phyloP scores from a whole-genome alignment of 2,888 invertebrate genomes.

The Microctonus hyperodae region DNA sequence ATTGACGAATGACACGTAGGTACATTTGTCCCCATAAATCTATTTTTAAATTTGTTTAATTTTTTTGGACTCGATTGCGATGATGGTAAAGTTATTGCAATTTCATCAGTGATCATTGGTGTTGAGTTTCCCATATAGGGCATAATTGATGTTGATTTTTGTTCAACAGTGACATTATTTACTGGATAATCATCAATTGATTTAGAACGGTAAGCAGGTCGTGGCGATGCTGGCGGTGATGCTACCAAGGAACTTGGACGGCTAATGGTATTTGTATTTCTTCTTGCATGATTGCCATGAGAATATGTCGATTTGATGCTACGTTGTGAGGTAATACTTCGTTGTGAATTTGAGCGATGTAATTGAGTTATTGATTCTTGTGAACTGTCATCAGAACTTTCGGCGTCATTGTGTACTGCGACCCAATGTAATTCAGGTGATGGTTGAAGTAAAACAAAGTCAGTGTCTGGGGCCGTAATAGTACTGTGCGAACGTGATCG shows the following conservation, averaged over 20 bases:
- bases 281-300: conserved; percentile 35
- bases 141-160: conserved; percentile 26
- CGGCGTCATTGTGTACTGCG: conserved; percentile 63
- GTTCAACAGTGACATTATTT: conserved; percentile 31
- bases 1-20: conserved; percentile 32
- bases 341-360: conserved; percentile 55
- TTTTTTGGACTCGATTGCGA: conserved; percentile 46
- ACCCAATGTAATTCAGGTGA: conserved; percentile 67
- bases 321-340: conserved; percentile 53
- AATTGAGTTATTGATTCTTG: conserved; percentile 53
- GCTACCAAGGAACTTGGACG: conserved; percentile 52
- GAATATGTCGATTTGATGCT: conserved; percentile 51
- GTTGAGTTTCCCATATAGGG: conserved; percentile 33
- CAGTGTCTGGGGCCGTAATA: conserved; percentile 64
- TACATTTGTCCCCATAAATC: conserved; percentile 41
- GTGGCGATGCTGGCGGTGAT: conserved; percentile 56
- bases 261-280: conserved; percentile 32
- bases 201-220: conserved; percentile 53
- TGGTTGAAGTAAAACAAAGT: conserved; percentile 67
- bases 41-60: conserved; percentile 49
- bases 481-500: conserved; percentile 61
- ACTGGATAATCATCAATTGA: conserved; percentile 52
- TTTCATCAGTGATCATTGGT: conserved; percentile 39
- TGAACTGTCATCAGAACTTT: conserved; percentile 63
- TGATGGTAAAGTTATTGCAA: conserved; percentile 44